A percentile compares a stretch with the other conserved stretches of the same genome.
phyloP scores from a whole-genome alignment of 37 sponge, comb jelly and placozoan genomes.

The Diacarnus erythraeanus region DNA sequence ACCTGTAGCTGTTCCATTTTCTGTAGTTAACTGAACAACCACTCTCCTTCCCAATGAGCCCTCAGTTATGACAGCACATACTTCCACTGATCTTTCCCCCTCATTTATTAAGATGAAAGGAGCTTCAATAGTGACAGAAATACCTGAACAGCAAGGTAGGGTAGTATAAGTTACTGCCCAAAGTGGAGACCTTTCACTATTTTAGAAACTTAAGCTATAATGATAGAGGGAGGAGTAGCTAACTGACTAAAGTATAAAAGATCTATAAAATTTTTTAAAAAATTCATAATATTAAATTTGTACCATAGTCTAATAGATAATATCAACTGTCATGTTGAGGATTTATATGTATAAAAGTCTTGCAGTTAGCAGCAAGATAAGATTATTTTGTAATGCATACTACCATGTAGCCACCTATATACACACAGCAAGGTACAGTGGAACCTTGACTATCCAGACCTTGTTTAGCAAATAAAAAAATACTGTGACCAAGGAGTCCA shows the following conservation, averaged over 20 bases:
- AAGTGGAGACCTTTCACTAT: neutral
- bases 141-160: neutral
- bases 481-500: too few species aligned
- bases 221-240: neutral
- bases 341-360: too few species aligned
- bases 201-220: too few species aligned
- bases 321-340: neutral
- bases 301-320: neutral
- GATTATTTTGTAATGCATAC: too few species aligned
- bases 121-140: neutral
- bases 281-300: too few species aligned
- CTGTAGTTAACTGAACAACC: neutral
- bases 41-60: neutral
- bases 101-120: neutral
- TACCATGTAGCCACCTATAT: too few species aligned
- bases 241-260: neutral
- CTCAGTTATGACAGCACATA: neutral
- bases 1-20: neutral
- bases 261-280: neutral
- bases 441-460: too few species aligned
- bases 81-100: neutral
- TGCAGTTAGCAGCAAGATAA: too few species aligned
- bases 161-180: neutral
- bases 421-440: too few species aligned
- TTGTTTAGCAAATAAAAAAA: too few species aligned